Evolutionary conservation across 2,113 vertebrate species (phyloP), one percentile per base, ranked within the genome.

Genomic region (Hirundichthys speculiger): DNA sequence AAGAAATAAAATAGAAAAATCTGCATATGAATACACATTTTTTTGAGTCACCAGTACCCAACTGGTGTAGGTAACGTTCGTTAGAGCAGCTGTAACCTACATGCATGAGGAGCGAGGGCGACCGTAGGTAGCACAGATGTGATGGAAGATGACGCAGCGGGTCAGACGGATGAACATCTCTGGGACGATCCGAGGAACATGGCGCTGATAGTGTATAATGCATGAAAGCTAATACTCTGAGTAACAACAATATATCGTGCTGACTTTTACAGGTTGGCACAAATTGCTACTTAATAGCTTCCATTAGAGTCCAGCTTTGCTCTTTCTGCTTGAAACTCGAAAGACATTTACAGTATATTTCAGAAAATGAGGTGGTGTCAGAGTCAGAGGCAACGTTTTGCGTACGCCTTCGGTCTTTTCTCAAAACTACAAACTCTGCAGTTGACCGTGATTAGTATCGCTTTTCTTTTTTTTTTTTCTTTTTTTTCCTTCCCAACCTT

Each of bases 1-100:
- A n/a, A n/a, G n/a, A n/a, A n/a, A n/a, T n/a, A n/a, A n/a, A n/a
- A n/a, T n/a, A n/a, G n/a, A n/a, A n/a, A n/a, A n/a, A n/a, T n/a
- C n/a, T n/a, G n/a, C n/a, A n/a, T n/a, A n/a, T 16, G 39, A 65
- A 55, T 54, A 14, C 19, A 41, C 12, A 0, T 30, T 48, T 41
- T 30, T 48, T 41, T 59, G 82, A 85, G 73, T 82, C 80, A 85
- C 75, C 14, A 63, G 55, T 42, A 1, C 67, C 69, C 74, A 86
- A 59, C 73, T n/a, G n/a, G 52, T 77, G 52, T 65, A 83, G 61
- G 11, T 52, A 50, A 84, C 87, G 43, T n/a, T n/a, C n/a, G 77
- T 67, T 84, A 79, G 80, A 61, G 83, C 75, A 88, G 87, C 85
- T 60, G 79, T 73, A 77, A 66, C 75, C 69, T 62, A 59, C 80